These are phyloP conservation scores for Tachysurus fulvidraco DNA, from an alignment of 2,113 vertebrate species.

Conservation along the genomic window DNA sequence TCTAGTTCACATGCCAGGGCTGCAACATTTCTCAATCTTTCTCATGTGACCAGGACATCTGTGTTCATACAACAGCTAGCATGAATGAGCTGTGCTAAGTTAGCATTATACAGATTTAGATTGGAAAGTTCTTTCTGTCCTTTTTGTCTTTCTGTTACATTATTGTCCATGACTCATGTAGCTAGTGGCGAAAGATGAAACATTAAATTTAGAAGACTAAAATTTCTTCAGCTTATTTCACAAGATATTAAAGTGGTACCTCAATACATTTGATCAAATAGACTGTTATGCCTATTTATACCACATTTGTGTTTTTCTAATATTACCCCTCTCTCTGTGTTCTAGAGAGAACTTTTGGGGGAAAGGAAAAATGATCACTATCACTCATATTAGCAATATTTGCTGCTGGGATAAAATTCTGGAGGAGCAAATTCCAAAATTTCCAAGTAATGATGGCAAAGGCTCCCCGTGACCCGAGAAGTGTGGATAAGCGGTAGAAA, in stretches of 20 bases:
- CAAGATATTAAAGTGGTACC: not conserved
- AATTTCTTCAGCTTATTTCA: not conserved
- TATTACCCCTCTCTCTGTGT: not conserved
- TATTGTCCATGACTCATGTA: not conserved
- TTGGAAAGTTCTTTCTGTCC: not conserved
- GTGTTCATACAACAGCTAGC: not conserved
- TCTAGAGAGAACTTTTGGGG: not conserved
- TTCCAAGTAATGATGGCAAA: too few relatives aligned
- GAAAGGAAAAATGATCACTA: not conserved
- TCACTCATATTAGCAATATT: not conserved
- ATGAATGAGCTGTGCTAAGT: not conserved
- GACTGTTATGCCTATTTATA: not conserved
- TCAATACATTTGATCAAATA: not conserved
- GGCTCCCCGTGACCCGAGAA: too few relatives aligned
- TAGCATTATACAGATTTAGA: not conserved
- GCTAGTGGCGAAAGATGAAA: not conserved
- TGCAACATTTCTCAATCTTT: slow-evolving; percentile 9
- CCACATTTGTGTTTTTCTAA: not conserved
- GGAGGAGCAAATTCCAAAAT: too few relatives aligned
- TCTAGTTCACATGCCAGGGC: slow-evolving; percentile 26
- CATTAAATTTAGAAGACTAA: not conserved
- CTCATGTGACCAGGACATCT: not conserved
- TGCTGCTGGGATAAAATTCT: not conserved
- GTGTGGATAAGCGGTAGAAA: too few relatives aligned
- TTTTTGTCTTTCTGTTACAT: not conserved